Percentiles rank a stretch among this genome's conserved stretches.
phyloP scores from a whole-genome alignment of 2,113 vertebrate species.

The Gymnobelideus leadbeateri region DNA sequence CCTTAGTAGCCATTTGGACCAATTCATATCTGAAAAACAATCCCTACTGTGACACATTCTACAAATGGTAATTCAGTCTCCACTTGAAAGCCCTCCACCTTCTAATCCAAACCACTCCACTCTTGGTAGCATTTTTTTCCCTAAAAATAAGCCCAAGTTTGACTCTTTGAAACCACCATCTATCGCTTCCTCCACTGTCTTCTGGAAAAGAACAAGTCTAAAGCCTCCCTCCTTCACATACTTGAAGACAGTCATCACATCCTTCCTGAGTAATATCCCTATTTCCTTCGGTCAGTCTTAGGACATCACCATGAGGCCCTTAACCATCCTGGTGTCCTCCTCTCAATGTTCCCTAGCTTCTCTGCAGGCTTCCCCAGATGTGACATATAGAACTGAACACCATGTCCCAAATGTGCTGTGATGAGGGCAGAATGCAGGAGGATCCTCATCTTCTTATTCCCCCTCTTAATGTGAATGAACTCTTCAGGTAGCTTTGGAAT shows the following conservation, averaged over 20 bases:
- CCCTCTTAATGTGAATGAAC: neutral
- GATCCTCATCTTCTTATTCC: neutral
- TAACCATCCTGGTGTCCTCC: neutral
- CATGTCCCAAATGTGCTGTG: neutral
- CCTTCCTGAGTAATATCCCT: neutral
- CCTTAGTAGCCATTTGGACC: neutral
- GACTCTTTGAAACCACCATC: neutral
- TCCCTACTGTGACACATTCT: neutral
- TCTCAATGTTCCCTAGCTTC: neutral
- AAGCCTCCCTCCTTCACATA: neutral
- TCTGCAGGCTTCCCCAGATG: neutral
- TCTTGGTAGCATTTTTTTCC: neutral
- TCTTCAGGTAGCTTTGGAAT: neutral
- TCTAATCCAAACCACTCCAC: neutral
- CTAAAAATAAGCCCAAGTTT: neutral
- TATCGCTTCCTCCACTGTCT: neutral
- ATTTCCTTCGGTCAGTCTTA: neutral
- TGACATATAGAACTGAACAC: neutral
- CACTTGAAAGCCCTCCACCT: neutral
- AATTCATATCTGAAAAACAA: neutral
- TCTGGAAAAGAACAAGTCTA: neutral
- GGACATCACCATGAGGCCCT: neutral
- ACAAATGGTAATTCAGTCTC: neutral
- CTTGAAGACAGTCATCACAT: neutral
- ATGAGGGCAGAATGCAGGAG: neutral